Evolutionary conservation across 2,888 invertebrate genomes (phyloP).

Genomic region (Parascotia fuliginaria): DNA sequence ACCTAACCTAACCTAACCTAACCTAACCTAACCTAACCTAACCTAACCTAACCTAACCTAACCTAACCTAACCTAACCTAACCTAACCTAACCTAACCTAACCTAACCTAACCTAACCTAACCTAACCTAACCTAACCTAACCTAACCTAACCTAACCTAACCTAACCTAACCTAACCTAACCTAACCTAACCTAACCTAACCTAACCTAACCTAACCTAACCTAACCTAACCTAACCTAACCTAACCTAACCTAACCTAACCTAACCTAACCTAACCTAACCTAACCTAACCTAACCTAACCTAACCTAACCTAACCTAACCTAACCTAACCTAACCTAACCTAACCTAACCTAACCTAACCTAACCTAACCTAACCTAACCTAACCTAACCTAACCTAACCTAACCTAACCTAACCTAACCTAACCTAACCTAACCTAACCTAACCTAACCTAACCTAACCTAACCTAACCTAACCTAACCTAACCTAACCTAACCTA

Average conservation of each 20-base stretch:
- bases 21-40: neutral
- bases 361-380: constrained; percentile 11
- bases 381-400: constrained; percentile 11
- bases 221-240: constrained; percentile 7
- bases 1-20: neutral
- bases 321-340: constrained; percentile 9
- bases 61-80: constrained; percentile 8
- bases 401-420: constrained; percentile 14
- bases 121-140: constrained; percentile 7
- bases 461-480: constrained; percentile 13
- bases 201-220: constrained; percentile 9
- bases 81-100: constrained; percentile 9
- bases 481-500: constrained; percentile 12
- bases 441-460: constrained; percentile 13
- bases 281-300: constrained; percentile 15
- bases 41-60: constrained; percentile 1
- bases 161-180: constrained; percentile 11
- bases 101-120: constrained; percentile 9
- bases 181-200: constrained; percentile 8
- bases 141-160: constrained; percentile 9
- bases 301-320: constrained; percentile 15
- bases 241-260: constrained; percentile 4
- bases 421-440: constrained; percentile 12
- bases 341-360: constrained; percentile 6
- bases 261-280: constrained; percentile 15